phyloP scores from a whole-genome alignment of 2,797 vertebrate species.

The Oryzias dopingdopingensis region DNA sequence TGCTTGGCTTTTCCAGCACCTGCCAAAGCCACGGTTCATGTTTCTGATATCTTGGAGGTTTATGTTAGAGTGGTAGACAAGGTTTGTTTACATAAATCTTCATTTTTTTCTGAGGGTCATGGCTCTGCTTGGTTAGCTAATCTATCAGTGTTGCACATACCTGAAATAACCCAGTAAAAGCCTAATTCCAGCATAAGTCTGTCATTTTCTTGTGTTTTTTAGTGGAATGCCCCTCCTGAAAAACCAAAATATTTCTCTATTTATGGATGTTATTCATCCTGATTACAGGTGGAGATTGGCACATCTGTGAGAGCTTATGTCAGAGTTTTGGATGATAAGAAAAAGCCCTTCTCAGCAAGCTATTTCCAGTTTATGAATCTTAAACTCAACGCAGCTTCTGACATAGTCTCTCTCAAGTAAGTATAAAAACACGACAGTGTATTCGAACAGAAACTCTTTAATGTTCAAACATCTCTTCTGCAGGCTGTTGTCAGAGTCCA shows the following conservation, averaged over 20 bases:
- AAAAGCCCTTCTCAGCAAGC: constrained; percentile 87
- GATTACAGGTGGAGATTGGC: constrained; percentile 92
- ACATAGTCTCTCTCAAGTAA: constrained; percentile 88
- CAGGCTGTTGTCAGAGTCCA: constrained; percentile 81
- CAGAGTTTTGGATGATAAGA: constrained; percentile 87
- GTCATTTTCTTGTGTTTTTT: background rate
- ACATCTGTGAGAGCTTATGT: constrained; percentile 89
- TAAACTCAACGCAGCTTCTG: constrained; percentile 85
- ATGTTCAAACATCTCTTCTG: constrained; percentile 16
- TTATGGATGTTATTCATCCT: constrained; percentile 31
- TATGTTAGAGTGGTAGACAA: constrained; percentile 94
- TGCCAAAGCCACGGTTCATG: constrained; percentile 79
- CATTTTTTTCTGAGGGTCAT: background rate
- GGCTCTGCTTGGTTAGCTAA: background rate
- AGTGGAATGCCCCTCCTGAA: constrained; percentile 4
- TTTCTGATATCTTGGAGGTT: constrained; percentile 91
- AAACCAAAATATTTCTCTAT: constrained; percentile 15
- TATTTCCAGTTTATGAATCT: constrained; percentile 91
- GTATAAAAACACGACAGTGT: constrained; percentile 46
- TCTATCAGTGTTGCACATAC: constrained; percentile 20
- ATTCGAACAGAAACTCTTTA: background rate
- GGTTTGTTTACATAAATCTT: constrained; percentile 76
- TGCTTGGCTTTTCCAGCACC: constrained; percentile 75
- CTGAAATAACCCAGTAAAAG: constrained; percentile 14
- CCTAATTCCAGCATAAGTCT: constrained; percentile 11